Evolutionary conservation across 2,888 invertebrate species (phyloP).

Genomic region (Nomada fabriciana): DNA sequence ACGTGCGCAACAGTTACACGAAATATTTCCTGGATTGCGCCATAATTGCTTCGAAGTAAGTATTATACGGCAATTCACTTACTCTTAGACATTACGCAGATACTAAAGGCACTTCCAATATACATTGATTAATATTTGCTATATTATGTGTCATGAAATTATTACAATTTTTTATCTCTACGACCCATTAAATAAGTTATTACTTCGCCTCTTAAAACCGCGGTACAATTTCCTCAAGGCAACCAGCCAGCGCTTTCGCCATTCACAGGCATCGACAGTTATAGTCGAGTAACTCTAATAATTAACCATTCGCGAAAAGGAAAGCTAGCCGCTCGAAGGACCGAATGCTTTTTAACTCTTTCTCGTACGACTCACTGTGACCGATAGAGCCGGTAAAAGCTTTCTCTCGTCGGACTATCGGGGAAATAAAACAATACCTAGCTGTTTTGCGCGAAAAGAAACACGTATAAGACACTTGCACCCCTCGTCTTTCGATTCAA

Average conservation of each 20-base stretch:
- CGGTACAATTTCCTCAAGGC: slow-evolving; percentile 18
- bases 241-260: slow-evolving; percentile 3
- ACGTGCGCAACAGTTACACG: too few relatives aligned
- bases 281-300: neutral
- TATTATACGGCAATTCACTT: too few relatives aligned
- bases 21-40: too few relatives aligned
- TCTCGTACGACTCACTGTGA: too few relatives aligned
- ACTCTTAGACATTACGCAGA: too few relatives aligned
- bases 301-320: neutral
- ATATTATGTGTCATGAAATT: too few relatives aligned
- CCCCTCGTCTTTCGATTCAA: neutral
- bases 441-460: slow-evolving; percentile 1
- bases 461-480: neutral
- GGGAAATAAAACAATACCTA: neutral
- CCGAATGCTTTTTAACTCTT: neutral
- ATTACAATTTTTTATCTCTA: too few relatives aligned
- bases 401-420: neutral
- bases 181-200: neutral
- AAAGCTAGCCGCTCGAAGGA: neutral
- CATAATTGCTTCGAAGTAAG: too few relatives aligned
- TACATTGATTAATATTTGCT: too few relatives aligned
- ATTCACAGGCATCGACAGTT: slow-evolving; percentile 14
- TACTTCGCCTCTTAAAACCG: neutral
- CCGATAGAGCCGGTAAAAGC: too few relatives aligned
- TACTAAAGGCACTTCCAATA: too few relatives aligned